Evolutionary conservation across 2,797 vertebrate species (phyloP).

Genomic region (Cyclura pinguis): DNA sequence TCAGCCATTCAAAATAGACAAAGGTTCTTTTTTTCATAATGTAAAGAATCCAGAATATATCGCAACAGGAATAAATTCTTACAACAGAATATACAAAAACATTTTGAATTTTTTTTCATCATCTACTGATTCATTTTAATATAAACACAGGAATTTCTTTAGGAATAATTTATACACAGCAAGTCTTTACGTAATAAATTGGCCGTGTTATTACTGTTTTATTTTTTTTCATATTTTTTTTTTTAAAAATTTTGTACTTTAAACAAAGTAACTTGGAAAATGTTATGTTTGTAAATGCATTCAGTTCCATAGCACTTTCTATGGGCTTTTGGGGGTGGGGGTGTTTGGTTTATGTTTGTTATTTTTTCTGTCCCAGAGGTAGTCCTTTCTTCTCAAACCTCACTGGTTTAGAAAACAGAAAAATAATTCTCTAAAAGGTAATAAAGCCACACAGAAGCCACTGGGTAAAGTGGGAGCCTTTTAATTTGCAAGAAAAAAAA

Average conservation of each 20-base stretch:
- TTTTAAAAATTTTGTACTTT: constrained; percentile 75
- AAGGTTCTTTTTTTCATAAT: constrained; percentile 85
- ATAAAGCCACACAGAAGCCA: constrained; percentile 39
- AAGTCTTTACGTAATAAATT: constrained; percentile 92
- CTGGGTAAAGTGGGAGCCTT: constrained; percentile 28
- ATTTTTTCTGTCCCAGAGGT: constrained; percentile 79
- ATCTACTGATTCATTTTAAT: constrained; percentile 92
- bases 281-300: constrained; percentile 82
- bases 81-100: constrained; percentile 97
- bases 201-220: constrained; percentile 81
- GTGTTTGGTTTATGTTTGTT: constrained; percentile 1
- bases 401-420: constrained; percentile 82
- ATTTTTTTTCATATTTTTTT: constrained; percentile 71
- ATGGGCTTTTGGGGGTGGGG: constrained; percentile 54
- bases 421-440: constrained; percentile 52
- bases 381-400: constrained; percentile 80
- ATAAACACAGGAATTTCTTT: constrained; percentile 90
- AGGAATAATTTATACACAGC: constrained; percentile 96
- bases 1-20: constrained; percentile 93
- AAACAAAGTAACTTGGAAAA: constrained; percentile 84
- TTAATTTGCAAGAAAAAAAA: not conserved
- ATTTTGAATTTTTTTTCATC: constrained; percentile 83
- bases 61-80: constrained; percentile 91
- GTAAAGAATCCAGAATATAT: constrained; percentile 93
- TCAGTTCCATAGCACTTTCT: constrained; percentile 84